Base-by-base conservation (phyloP, 1,140 invertebrate species). In the Heliconius nattereri region DNA sequence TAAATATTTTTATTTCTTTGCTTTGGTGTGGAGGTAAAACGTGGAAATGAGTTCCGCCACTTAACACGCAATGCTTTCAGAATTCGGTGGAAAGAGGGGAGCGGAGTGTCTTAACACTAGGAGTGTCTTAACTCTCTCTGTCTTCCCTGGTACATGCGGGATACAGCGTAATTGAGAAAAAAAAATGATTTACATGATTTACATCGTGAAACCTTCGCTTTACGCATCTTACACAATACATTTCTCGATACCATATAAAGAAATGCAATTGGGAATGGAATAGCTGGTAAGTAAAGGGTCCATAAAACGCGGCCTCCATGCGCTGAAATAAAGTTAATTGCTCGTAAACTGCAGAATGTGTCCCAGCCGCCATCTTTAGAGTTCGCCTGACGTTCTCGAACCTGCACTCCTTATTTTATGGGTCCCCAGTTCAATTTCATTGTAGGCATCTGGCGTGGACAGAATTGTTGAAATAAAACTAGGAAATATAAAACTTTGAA, bases 241-340 rank as follows among this genome's bases (percentile, higher is more conserved):
- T 60, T 40, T 40, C 75, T 29, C 75, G 75, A 70, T 45, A 20
- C 75, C 84, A 88, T 84, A 87, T 83, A 87, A 83, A 87, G 81
- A 81, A 87, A 86, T 81, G 84, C 81, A 85, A 86, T 88, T 84
- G 81, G 70, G 81, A 80, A 85, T 86, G 78, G 83, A 87, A 84
- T 85, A 78, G 74, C 81, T 76, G 70, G 83, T 80, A 83, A 83
- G 81, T 83, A 82, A 84, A 84, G 80, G 71, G 76, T 71, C 84
- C 73, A 79, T 88, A 86, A 87, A 86, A 83, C 78, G 75, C 78
- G 75, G 79, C 71, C 80, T 85, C 82, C 83, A 86, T 87, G 86
- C 84, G 79, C 84, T 86, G 84, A 87, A 89, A 88, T 85, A 86
- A 89, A 89, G 82, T 88, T 90, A 90, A 89, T 90, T 86, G 89